Percentiles rank a stretch among this genome's conserved stretches.
Conservation (phyloP, 2,797 vertebrate genomes). For the Hypotaenidia okinawae region DNA sequence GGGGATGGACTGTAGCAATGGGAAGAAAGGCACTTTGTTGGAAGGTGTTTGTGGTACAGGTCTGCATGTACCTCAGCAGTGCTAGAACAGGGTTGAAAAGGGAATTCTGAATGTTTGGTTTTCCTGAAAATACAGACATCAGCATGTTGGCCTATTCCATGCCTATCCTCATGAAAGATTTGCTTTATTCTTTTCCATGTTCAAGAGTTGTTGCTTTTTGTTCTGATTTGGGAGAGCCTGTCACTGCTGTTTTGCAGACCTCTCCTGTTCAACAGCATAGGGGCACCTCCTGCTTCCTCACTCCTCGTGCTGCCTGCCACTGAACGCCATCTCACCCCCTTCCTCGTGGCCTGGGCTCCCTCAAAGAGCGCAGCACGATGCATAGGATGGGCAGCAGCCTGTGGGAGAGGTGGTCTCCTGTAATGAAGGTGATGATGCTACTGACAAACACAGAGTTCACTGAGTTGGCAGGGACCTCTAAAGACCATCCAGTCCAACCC, state of each 20-base stretch:
- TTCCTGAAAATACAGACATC: background rate
- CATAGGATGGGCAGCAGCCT: background rate
- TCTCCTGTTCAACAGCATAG: background rate
- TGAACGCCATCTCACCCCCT: rapidly evolving
- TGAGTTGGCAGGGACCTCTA: background rate
- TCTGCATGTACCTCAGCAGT: background rate
- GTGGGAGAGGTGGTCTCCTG: background rate
- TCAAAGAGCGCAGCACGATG: rapidly evolving
- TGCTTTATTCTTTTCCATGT: background rate
- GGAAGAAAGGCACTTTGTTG: background rate
- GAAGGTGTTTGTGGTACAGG: background rate
- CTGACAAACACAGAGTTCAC: background rate
- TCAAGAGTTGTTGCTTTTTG: background rate
- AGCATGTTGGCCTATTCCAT: background rate
- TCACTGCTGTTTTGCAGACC: background rate
- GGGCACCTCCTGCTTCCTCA: background rate
- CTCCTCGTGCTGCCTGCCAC: too few species aligned
- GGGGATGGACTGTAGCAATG: background rate
- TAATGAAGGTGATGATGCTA: background rate
- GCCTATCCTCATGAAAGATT: background rate
- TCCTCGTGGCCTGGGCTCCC: background rate
- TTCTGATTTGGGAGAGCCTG: background rate
- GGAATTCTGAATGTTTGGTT: background rate
- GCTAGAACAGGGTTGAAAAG: background rate
- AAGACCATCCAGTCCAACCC: background rate